Conservation (phyloP, 2,113 vertebrate genomes). For the Leucopternis melanops region DNA sequence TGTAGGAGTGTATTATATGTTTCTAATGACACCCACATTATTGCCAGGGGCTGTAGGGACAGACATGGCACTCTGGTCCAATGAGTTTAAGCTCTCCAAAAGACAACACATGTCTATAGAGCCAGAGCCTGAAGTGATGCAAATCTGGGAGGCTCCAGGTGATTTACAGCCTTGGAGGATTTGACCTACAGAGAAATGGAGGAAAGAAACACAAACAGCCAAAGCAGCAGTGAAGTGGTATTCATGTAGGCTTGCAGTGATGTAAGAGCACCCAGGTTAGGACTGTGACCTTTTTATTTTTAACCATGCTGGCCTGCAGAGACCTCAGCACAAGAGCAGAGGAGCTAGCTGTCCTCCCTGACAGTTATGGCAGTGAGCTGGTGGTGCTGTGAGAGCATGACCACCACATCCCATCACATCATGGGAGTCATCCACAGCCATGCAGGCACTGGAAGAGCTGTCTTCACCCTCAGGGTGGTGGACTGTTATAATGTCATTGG, state of each 20-base stretch:
- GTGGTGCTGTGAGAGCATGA: rapidly evolving
- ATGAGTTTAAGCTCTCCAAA: neutral
- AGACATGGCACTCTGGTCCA: neutral
- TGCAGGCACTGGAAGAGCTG: neutral
- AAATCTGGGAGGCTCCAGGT: neutral
- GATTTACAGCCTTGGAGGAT: neutral
- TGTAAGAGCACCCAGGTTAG: neutral
- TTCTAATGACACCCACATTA: neutral
- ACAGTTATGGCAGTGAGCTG: neutral
- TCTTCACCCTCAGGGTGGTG: neutral
- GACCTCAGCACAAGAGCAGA: neutral
- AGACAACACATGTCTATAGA: neutral
- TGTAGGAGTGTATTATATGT: neutral
- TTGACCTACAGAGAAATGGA: neutral
- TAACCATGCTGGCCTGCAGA: neutral
- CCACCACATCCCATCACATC: neutral
- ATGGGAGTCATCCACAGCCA: neutral
- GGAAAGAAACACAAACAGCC: neutral
- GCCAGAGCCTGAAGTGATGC: neutral
- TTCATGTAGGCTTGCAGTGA: neutral
- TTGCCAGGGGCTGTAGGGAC: neutral
- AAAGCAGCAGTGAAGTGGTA: neutral
- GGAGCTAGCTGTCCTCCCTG: neutral
- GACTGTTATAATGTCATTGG: neutral
- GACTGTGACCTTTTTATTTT: neutral